Conservation (phyloP, 2,888 invertebrate species). For the Pyralis farinalis region DNA sequence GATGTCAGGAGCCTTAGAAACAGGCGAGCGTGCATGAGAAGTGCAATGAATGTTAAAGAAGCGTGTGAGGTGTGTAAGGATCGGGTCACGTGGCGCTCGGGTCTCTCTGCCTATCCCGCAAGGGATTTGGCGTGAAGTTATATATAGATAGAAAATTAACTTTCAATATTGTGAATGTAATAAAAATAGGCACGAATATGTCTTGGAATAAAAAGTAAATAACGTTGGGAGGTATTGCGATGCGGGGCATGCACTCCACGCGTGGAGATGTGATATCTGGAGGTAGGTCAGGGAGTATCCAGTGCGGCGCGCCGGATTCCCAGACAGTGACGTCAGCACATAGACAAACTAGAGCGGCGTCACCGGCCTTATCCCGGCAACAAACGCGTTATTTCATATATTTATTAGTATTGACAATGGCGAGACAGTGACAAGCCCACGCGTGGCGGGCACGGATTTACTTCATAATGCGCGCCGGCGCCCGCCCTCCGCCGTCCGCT, state of each 20-base stretch:
- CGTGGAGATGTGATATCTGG: conserved; percentile 42
- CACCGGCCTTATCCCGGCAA: conserved; percentile 67
- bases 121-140: too few species aligned
- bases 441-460: conserved; percentile 53
- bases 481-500: conserved; percentile 42
- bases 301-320: conserved; percentile 65
- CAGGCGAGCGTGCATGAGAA: too few species aligned
- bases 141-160: too few species aligned
- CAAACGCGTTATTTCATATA: conserved; percentile 72
- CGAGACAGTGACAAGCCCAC: conserved; percentile 77
- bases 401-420: conserved; percentile 75
- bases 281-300: conserved; percentile 74
- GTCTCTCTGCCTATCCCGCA: too few species aligned
- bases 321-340: conserved; percentile 74
- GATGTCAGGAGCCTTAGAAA: too few species aligned
- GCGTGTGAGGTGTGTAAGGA: too few species aligned
- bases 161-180: too few species aligned
- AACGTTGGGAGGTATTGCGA: too few species aligned
- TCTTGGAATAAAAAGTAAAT: too few species aligned
- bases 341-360: conserved; percentile 77
- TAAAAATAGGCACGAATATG: too few species aligned
- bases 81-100: too few species aligned
- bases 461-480: conserved; percentile 42
- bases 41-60: too few species aligned
- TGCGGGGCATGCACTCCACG: conserved; percentile 14